phyloP scores from a whole-genome alignment of 2,888 invertebrate genomes.

The Spodoptera picta region DNA sequence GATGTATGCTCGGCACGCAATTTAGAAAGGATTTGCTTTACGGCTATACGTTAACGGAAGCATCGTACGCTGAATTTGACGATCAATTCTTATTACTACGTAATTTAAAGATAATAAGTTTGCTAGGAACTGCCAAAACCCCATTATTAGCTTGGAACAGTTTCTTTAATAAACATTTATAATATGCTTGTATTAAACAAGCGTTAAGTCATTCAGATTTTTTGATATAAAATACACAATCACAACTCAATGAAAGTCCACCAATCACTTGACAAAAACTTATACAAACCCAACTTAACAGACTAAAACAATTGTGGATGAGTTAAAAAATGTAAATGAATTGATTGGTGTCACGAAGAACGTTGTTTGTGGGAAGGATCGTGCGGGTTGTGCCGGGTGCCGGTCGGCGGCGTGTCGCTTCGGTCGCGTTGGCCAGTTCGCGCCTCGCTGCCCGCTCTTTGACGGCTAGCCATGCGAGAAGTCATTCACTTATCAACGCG shows the following conservation, averaged over 20 bases:
- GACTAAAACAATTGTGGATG: constrained; percentile 1
- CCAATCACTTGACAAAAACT: neutral
- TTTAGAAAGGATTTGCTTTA: constrained; percentile 86
- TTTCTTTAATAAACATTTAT: too few relatives aligned
- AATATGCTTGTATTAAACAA: too few relatives aligned
- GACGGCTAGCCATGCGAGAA: constrained; percentile 85
- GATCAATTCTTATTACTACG: constrained; percentile 45
- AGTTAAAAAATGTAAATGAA: constrained; percentile 31
- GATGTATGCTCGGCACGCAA: constrained; percentile 77
- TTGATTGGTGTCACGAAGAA: constrained; percentile 38
- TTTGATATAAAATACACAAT: too few relatives aligned
- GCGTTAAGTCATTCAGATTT: too few relatives aligned
- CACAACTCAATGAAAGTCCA: neutral
- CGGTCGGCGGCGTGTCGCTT: constrained; percentile 21
- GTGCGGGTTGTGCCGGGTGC: constrained; percentile 47
- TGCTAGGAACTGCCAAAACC: neutral
- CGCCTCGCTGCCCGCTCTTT: constrained; percentile 83
- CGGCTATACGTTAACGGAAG: constrained; percentile 65
- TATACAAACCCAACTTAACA: neutral
- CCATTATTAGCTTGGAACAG: neutral
- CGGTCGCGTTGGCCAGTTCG: constrained; percentile 61
- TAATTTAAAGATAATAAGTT: constrained; percentile 33
- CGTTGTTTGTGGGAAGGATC: constrained; percentile 38
- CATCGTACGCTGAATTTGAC: constrained; percentile 34
- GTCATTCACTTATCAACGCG: constrained; percentile 86